Evolutionary conservation across 2,888 invertebrate species (phyloP).

Genomic region (Hydroisotoma schaefferi): DNA sequence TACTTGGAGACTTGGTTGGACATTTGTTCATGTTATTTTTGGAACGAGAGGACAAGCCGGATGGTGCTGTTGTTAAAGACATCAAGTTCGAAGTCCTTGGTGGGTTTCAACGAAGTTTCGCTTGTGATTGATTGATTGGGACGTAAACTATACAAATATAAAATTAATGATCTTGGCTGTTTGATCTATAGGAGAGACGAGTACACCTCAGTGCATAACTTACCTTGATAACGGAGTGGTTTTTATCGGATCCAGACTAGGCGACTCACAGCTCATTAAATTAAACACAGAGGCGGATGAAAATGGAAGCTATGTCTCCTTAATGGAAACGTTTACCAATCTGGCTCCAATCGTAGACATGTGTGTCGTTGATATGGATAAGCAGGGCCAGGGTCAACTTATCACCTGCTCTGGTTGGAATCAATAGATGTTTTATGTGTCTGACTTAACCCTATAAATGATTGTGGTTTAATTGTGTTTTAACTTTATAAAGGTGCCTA

Average conservation of each 20-base stretch:
- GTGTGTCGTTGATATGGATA: conserved; percentile 93
- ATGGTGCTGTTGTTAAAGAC: conserved; percentile 78
- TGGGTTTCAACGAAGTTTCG: no score
- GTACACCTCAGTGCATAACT: conserved; percentile 94
- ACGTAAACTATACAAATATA: neutral
- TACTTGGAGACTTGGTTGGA: conserved; percentile 92
- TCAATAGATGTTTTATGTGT: neutral
- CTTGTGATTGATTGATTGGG: neutral
- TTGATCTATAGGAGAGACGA: conserved; percentile 69
- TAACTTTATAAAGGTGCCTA: conserved; percentile 64
- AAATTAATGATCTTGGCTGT: neutral
- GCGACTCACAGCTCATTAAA: conserved; percentile 92
- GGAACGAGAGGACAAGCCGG: conserved; percentile 74
- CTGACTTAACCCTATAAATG: neutral
- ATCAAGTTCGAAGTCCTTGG: conserved; percentile 89
- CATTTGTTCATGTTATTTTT: conserved; percentile 91
- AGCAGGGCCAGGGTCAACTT: conserved; percentile 95
- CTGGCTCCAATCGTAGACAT: conserved; percentile 97
- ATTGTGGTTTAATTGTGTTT: neutral
- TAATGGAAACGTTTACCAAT: conserved; percentile 95
- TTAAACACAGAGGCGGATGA: conserved; percentile 81
- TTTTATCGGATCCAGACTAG: conserved; percentile 91
- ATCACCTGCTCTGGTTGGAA: conserved; percentile 86
- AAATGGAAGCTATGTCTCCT: conserved; percentile 74
- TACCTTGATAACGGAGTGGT: conserved; percentile 98